Conservation (phyloP, 2,113 vertebrate genomes). For the Cricetomys ansorgei region DNA sequence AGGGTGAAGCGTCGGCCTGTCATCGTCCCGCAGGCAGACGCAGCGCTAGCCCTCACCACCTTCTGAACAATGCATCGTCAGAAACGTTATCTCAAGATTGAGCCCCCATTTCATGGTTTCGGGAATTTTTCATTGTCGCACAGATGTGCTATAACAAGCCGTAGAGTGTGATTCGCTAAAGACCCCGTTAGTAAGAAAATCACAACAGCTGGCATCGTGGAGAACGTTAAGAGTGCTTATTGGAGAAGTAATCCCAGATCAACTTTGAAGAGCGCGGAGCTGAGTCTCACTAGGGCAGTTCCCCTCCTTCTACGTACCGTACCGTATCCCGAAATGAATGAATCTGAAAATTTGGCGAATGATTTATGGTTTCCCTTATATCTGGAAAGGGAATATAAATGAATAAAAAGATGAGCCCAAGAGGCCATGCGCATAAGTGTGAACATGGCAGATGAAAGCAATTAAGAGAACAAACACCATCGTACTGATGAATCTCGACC, state of each 20-base stretch:
- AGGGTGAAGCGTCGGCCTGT: constrained; percentile 7
- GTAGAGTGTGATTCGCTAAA: constrained; percentile 70
- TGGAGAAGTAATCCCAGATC: constrained; percentile 77
- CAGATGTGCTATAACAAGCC: constrained; percentile 64
- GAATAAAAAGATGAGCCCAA: constrained; percentile 60
- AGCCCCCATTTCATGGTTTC: constrained; percentile 40
- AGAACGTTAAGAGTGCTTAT: constrained; percentile 68
- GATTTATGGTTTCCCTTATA: constrained; percentile 76
- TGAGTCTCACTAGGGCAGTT: constrained; percentile 70
- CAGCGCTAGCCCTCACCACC: background rate
- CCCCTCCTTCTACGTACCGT: constrained; percentile 46
- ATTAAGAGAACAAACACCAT: constrained; percentile 75
- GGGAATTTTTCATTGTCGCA: constrained; percentile 61
- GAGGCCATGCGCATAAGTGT: background rate
- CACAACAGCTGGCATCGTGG: constrained; percentile 78
- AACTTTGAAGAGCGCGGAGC: constrained; percentile 68
- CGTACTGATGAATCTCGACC: constrained; percentile 52
- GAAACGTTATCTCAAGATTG: constrained; percentile 54
- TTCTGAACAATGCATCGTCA: constrained; percentile 33
- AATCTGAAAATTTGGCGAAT: constrained; percentile 63
- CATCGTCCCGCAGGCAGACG: background rate
- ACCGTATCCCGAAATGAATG: constrained; percentile 61
- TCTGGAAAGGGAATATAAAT: constrained; percentile 69
- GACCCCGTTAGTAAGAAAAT: constrained; percentile 72
- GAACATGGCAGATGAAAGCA: constrained; percentile 70